Evolutionary conservation across 2,797 vertebrate species (phyloP), one percentile per base, ranked within the genome.

Genomic region (Danio albolineatus): DNA sequence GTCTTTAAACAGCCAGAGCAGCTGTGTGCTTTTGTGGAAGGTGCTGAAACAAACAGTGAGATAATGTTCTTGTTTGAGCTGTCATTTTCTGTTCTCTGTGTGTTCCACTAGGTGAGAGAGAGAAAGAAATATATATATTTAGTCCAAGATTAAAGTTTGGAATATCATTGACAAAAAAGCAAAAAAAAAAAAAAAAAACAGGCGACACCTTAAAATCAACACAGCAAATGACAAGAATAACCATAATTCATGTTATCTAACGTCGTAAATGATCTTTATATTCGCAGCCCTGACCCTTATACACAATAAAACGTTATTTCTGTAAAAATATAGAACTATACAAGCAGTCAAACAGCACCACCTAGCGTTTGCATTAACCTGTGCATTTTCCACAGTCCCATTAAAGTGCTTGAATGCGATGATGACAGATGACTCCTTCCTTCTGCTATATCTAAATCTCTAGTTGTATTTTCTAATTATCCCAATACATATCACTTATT

Each of bases 311-410:
- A 60, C 17, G 4, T 44, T 56, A 57, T 76, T 17, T 41, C 10
- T 8, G 1, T 0, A 1, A 71, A 46, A 2, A 1, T 28, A 72
- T 12, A 12, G 17, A 62, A 12, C 19, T 54, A 56, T 16, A 60
- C 64, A 70, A 38, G 49, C 60, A 41, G 41, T n/a, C 38, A 64
- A 79, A 79, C 78, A 79, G 69, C 46, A 73, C 69, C 78, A 65
- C 78, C 69, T 64, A 79, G 78, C 41, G 78, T 57, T 73, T 48
- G 6, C 36, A 43, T 17, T 28, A 7, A 61, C 17, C 66, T 21
- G 5, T 10, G 9, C 6, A 4, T 59, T 7, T n/a, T 16, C 38
- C 65, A 21, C 44, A 13, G 10, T 60, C 4, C 14, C 17, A 41
- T n/a, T 28, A 48, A 4, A 46, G 10, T 2, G 46, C 4, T n/a